Percentiles rank a stretch among this genome's conserved stretches.
Conservation (phyloP, 2,888 invertebrate species). For the Morpho helenor region DNA sequence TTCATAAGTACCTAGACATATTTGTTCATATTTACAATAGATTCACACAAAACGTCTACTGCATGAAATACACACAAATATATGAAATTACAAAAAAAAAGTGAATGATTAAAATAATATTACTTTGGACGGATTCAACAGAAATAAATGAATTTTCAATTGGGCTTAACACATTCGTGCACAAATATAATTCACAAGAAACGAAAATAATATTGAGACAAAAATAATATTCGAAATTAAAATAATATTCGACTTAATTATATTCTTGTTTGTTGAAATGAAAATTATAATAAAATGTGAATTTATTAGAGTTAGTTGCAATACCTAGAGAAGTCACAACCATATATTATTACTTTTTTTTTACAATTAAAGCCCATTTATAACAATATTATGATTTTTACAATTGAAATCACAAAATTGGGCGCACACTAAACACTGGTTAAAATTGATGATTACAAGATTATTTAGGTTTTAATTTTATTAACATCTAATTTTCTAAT, state of each 20-base stretch:
- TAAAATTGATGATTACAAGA: constrained; percentile 3
- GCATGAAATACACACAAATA: neutral
- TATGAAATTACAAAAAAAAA: constrained; percentile 2
- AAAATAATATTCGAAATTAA: neutral
- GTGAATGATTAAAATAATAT: constrained; percentile 30
- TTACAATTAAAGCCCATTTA: constrained; percentile 37
- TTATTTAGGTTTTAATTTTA: constrained; percentile 6
- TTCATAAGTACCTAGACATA: constrained; percentile 24
- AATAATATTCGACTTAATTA: neutral
- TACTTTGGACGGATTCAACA: constrained; percentile 60
- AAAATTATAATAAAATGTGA: constrained; percentile 35
- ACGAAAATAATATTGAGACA: neutral
- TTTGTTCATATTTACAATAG: constrained; percentile 6
- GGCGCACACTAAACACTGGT: constrained; percentile 7
- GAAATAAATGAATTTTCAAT: constrained; percentile 28
- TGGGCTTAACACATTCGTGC: constrained; percentile 9
- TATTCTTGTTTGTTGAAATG: neutral
- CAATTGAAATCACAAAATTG: constrained; percentile 2
- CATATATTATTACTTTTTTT: constrained; percentile 71
- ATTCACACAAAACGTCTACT: constrained; percentile 5
- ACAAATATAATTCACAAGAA: constrained; percentile 13
- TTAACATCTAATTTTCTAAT: constrained; percentile 12
- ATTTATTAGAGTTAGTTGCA: constrained; percentile 39
- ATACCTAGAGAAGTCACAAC: constrained; percentile 72
- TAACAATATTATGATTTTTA: neutral